Base-by-base conservation (phyloP, 2,888 invertebrate species). In the Tuberolachnus salignus region DNA sequence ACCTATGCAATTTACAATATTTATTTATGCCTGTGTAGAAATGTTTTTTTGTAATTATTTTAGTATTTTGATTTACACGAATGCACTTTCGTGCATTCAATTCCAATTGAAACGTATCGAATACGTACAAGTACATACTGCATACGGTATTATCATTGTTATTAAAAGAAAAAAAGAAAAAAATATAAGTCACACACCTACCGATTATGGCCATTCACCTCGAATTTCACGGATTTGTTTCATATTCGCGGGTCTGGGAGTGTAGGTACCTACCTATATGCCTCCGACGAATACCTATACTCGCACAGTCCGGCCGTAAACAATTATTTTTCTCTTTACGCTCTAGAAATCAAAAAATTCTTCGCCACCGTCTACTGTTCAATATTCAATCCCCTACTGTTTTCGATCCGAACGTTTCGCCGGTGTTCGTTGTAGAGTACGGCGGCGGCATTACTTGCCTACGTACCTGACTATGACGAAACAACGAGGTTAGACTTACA, bases 301-400 rank as follows among this genome's bases (percentile, higher is more conserved):
- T 57, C 4, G 16, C 44, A 3, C 13, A 34, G 61, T 72, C 49
- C 34, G 11, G 26, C 26, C 19, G 61, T 19, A 16, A 21, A 61
- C n/a, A 72, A 51, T 67, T 46, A 71, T 34, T 44, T 75, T n/a
- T 26, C 19, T 57, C 14, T 75, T 75, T 75, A 75, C 66, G 75
- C 66, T 75, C 66, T 75, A 75, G 16, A 75, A 55, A 75, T 26
- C 42, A n/a, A 66, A 64, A 55, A 74, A 55, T 26, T 19, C 23
- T 59, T 34, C 34, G 34, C 6, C 6, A 34, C 34, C n/a, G n/a
- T n/a, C n/a, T n/a, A 34, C 34, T 4, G 34, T 34, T 14, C 21
- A 23, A 13, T 6, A 34, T 61, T 51, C 16, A 10, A 63, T 49
- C 26, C 21, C 46, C 51, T 51, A 61, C 49, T 21, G 6, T 61